A percentile compares a stretch with the other conserved stretches of the same genome.
Evolutionary conservation across 2,797 vertebrate genomes (phyloP).

Genomic region (Tympanoctomys barrerae): DNA sequence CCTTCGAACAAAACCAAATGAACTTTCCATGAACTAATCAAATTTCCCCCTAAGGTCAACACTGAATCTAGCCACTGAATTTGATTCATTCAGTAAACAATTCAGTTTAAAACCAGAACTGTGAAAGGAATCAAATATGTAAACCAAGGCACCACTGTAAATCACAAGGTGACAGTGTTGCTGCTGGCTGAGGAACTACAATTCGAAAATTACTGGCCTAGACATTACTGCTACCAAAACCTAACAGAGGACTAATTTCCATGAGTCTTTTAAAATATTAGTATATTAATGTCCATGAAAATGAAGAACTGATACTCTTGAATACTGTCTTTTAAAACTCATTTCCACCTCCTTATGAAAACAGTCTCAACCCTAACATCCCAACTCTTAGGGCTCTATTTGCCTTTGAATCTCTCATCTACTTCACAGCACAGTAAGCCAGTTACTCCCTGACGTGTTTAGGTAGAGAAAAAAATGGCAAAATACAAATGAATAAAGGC

Average conservation of each 20-base stretch:
- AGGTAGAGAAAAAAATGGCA: not conserved
- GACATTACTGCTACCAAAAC: not conserved
- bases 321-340: slow-evolving; percentile 28
- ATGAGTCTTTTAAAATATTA: not conserved
- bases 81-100: not conserved
- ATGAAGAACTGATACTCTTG: slow-evolving; percentile 38
- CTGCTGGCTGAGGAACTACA: not conserved
- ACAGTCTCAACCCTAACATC: not conserved
- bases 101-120: not conserved
- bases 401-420: slow-evolving; percentile 52
- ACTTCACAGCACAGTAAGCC: not conserved
- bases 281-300: not conserved
- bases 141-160: not conserved
- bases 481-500: slow-evolving; percentile 44
- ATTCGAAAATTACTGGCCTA: not conserved
- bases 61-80: not conserved
- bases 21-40: not conserved
- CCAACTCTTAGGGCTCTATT: slow-evolving; percentile 38
- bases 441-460: not conserved
- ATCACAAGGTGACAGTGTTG: not conserved
- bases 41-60: not conserved
- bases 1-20: too few species aligned
- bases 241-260: slow-evolving; percentile 37
- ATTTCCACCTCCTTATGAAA: slow-evolving; percentile 40
- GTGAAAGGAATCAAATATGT: not conserved